These are phyloP conservation scores for Microtus pennsylvanicus DNA, from an alignment of 2,113 vertebrate genomes.

Conservation along the genomic window DNA sequence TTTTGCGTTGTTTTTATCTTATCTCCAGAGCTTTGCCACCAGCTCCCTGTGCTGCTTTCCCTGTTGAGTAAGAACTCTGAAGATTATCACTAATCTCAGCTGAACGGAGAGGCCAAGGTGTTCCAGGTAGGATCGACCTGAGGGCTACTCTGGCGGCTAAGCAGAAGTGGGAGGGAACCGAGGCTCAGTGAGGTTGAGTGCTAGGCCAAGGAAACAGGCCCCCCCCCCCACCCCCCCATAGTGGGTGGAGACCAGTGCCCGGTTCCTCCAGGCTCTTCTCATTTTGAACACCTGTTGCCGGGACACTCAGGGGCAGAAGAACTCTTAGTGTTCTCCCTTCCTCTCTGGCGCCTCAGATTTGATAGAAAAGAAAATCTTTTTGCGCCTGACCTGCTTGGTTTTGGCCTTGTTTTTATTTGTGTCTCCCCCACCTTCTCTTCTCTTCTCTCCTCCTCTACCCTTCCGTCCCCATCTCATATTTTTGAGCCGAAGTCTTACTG, in stretches of 20 bases:
- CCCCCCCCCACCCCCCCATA: constrained; percentile 16
- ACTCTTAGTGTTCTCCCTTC: not conserved
- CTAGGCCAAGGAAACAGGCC: not conserved
- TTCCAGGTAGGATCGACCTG: constrained; percentile 6
- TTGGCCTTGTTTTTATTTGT: not conserved
- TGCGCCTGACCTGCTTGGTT: not conserved
- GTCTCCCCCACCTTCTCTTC: no score
- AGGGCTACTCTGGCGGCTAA: not conserved
- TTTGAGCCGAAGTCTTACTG: not conserved
- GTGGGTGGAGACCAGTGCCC: not conserved
- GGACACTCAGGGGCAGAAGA: not conserved
- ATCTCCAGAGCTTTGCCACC: constrained; percentile 44
- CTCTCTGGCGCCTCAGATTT: not conserved
- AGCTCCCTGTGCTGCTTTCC: constrained; percentile 51
- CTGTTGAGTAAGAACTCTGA: constrained; percentile 27
- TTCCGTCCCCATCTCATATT: not conserved
- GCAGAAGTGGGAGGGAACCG: not conserved
- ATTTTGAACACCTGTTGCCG: not conserved
- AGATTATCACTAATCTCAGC: constrained; percentile 46
- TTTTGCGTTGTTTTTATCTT: constrained; percentile 58
- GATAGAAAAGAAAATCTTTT: not conserved
- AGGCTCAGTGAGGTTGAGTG: not conserved
- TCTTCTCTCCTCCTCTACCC: no score
- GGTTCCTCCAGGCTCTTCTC: not conserved
- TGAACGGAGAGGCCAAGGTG: not conserved